Percentiles rank a stretch among this genome's conserved stretches.
These are phyloP conservation scores for Perizoma flavofasciatum DNA, from an alignment of 2,888 invertebrate species.

Conservation along the genomic window DNA sequence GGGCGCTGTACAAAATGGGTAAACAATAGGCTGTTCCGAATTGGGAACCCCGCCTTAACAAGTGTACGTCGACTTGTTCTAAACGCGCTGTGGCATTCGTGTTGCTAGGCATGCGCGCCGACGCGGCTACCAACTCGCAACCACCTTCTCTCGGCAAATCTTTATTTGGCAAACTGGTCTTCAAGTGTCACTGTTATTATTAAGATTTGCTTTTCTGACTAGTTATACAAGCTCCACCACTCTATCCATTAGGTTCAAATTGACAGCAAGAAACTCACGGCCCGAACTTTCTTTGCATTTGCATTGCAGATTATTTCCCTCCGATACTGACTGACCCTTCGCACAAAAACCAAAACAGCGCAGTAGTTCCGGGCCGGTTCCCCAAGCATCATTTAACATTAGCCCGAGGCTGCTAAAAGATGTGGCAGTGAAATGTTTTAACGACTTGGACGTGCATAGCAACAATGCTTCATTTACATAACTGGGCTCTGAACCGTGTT, in stretches of 20 bases:
- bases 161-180: slow-evolving; percentile 32
- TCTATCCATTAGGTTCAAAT: too few species aligned
- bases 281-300: slow-evolving; percentile 31
- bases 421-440: slow-evolving; percentile 54
- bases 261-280: not conserved
- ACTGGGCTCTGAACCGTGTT: slow-evolving; percentile 55
- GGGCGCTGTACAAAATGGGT: slow-evolving; percentile 29
- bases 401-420: slow-evolving; percentile 52
- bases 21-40: slow-evolving; percentile 37
- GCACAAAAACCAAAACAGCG: slow-evolving; percentile 32
- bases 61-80: slow-evolving; percentile 29
- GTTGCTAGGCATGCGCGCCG: slow-evolving; percentile 31
- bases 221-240: too few species aligned
- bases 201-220: not conserved
- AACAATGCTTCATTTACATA: slow-evolving; percentile 72
- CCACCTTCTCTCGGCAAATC: slow-evolving; percentile 20
- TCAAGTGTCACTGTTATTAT: slow-evolving; percentile 15
- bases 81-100: slow-evolving; percentile 25
- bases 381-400: slow-evolving; percentile 40
- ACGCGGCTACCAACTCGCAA: not conserved
- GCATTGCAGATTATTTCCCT: slow-evolving; percentile 17
- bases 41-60: slow-evolving; percentile 35
- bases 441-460: slow-evolving; percentile 59
- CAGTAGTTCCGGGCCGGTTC: slow-evolving; percentile 39
- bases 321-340: slow-evolving; percentile 24